Conservation (phyloP, 2,888 invertebrate genomes). For the Cotesia congregata region DNA sequence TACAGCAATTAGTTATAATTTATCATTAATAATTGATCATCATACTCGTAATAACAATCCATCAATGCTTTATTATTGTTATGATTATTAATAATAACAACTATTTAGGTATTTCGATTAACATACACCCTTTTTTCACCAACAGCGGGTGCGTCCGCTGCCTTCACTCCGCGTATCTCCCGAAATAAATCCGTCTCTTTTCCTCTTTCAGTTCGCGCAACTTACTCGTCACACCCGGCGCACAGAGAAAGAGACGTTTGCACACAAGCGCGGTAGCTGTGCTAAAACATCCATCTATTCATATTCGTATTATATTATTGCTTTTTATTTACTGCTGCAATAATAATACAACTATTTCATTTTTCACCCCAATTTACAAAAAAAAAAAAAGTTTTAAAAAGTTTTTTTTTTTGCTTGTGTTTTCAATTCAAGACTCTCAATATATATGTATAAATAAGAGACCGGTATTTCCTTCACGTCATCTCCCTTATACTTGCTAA, state of each 20-base stretch:
- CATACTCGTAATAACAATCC: too few species aligned
- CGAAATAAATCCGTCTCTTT: conserved; percentile 14
- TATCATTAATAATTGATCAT: too few species aligned
- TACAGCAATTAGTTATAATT: neutral
- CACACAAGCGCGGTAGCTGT: conserved; percentile 37
- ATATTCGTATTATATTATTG: conserved; percentile 1
- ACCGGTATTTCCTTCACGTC: conserved; percentile 32
- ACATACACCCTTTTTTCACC: conserved; percentile 44
- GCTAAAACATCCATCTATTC: conserved; percentile 19
- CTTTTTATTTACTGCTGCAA: neutral
- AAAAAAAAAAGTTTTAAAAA: too few species aligned
- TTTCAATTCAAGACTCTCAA: conserved; percentile 16
- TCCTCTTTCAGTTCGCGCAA: conserved; percentile 33
- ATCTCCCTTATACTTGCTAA: conserved; percentile 26
- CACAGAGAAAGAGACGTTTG: conserved; percentile 45
- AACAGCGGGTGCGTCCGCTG: conserved; percentile 44
- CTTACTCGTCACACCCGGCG: conserved; percentile 47
- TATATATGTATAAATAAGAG: conserved; percentile 20
- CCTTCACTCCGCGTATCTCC: conserved; percentile 25
- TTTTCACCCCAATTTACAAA: too few species aligned
- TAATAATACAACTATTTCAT: neutral
- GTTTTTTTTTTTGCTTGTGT: neutral
- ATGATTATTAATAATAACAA: neutral
- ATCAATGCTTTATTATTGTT: too few species aligned
- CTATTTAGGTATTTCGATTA: conserved; percentile 26